Evolutionary conservation across 2,113 vertebrate genomes (phyloP).

Genomic region (Myotis brandtii): DNA sequence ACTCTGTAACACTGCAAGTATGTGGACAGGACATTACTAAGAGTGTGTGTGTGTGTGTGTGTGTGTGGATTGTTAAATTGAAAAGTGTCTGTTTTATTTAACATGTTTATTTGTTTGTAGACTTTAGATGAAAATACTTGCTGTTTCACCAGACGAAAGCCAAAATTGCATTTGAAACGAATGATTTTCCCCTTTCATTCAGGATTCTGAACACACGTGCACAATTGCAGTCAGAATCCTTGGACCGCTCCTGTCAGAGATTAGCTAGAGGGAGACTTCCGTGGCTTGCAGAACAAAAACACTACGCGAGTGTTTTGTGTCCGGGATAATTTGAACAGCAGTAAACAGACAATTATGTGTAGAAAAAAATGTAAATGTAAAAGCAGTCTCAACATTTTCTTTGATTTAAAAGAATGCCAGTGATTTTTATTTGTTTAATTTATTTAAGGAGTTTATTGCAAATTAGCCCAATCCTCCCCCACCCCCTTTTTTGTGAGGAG

Average conservation of each 20-base stretch:
- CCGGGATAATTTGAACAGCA: constrained; percentile 70
- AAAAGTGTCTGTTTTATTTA: constrained; percentile 79
- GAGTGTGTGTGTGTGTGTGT: constrained; percentile 78
- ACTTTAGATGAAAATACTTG: constrained; percentile 79
- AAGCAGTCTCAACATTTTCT: constrained; percentile 63
- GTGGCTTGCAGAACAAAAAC: constrained; percentile 88
- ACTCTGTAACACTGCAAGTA: constrained; percentile 86
- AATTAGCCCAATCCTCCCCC: constrained; percentile 51
- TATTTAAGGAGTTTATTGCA: constrained; percentile 61
- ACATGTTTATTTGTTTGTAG: constrained; percentile 80
- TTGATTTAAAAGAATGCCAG: constrained; percentile 55
- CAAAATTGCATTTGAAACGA: constrained; percentile 82
- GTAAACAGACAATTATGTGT: constrained; percentile 73
- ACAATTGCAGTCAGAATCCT: constrained; percentile 86
- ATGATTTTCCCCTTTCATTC: constrained; percentile 84
- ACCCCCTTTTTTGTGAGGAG: not conserved
- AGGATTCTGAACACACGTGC: constrained; percentile 89
- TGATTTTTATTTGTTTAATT: constrained; percentile 52
- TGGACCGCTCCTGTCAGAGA: constrained; percentile 87
- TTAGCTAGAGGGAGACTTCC: constrained; percentile 88
- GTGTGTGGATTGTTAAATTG: constrained; percentile 65
- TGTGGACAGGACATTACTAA: constrained; percentile 85
- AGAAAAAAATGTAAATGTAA: constrained; percentile 57
- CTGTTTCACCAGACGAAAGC: constrained; percentile 79
- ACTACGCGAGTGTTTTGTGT: constrained; percentile 80